phyloP scores from a whole-genome alignment of 2,888 invertebrate genomes.

The Cephus runcator region DNA sequence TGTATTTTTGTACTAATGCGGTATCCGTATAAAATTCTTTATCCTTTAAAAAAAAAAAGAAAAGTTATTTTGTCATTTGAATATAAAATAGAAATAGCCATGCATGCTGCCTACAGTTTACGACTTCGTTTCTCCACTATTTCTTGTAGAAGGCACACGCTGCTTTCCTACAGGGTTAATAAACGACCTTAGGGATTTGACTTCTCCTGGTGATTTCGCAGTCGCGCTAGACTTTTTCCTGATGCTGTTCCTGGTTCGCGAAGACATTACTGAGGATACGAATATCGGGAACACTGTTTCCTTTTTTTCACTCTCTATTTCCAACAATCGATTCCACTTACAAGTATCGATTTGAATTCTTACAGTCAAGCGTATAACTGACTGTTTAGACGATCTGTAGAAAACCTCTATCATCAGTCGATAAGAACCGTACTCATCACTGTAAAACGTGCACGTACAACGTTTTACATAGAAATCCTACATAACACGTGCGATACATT shows the following conservation, averaged over 20 bases:
- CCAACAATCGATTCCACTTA: not conserved
- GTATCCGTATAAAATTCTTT: not conserved
- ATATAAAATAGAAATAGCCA: not conserved
- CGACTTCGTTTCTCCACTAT: not conserved
- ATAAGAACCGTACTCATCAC: not conserved
- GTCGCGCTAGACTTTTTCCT: slow-evolving; percentile 7
- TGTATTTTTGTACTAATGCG: not conserved
- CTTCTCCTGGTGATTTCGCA: slow-evolving; percentile 20
- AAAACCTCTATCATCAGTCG: not conserved
- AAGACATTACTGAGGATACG: not conserved
- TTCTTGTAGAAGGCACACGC: not conserved
- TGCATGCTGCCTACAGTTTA: not conserved
- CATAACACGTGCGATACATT: not conserved
- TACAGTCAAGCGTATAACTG: not conserved
- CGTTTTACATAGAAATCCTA: not conserved
- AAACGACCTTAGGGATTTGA: slow-evolving; percentile 40
- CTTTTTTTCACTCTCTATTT: not conserved
- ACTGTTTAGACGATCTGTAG: not conserved
- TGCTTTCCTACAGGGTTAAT: slow-evolving; percentile 28
- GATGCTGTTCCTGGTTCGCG: not conserved
- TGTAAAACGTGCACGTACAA: not conserved
- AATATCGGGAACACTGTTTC: not conserved
- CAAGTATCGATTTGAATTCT: not conserved
- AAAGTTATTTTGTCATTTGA: not conserved
- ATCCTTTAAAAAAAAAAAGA: not conserved